Evolutionary conservation across 2,888 invertebrate species (phyloP), one percentile per base, ranked within the genome.

Genomic region (Drosophila imparisetae): DNA sequence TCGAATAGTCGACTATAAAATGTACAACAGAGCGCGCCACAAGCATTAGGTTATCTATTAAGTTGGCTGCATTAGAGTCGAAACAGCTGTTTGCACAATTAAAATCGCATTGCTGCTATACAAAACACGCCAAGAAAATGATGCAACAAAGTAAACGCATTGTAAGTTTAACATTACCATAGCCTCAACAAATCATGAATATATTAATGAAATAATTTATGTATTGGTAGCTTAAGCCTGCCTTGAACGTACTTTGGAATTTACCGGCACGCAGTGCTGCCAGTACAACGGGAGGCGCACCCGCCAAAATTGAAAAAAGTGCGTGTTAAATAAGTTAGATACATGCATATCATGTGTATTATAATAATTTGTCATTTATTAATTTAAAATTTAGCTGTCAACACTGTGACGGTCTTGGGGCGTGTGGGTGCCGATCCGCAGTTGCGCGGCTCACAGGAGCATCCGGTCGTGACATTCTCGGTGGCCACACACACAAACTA

Each of bases 381-480:
- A 3, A 24, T 30, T 36, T 60, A 10, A 52, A 40, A 57, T 53
- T 2, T 40, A 97, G 96, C 97, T 60, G 93, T 98, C 60, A 98
- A 98, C 93, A 95, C 95, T 92, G 96, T 98, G 0, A 96, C 96
- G 29, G 93, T 98, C 45, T 92, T 98, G 62, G 98, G 98, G 4
- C 94, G 98, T 91, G 97, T 96, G 45, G 98, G 98, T 1, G 95
- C 95, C n/a, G 97, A 97, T 91, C 98, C 98, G 2, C 97, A 98
- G 91, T 95, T 96, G 90, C 95, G 97, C 79, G 98, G 98, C 4
- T 94, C 94, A 2, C 95, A 95, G 59, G 95, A 96, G 70, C 97
- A 97, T 92, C 98, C 98, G 4, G 97, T 98, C 30, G 95, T 97
- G 34, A 95, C 97, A 79, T 98, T 98, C 93, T 97, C 98, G 0